Percentiles rank a stretch among this genome's conserved stretches.
phyloP scores from a whole-genome alignment of 2,797 vertebrate species.

The Leuciscus waleckii region DNA sequence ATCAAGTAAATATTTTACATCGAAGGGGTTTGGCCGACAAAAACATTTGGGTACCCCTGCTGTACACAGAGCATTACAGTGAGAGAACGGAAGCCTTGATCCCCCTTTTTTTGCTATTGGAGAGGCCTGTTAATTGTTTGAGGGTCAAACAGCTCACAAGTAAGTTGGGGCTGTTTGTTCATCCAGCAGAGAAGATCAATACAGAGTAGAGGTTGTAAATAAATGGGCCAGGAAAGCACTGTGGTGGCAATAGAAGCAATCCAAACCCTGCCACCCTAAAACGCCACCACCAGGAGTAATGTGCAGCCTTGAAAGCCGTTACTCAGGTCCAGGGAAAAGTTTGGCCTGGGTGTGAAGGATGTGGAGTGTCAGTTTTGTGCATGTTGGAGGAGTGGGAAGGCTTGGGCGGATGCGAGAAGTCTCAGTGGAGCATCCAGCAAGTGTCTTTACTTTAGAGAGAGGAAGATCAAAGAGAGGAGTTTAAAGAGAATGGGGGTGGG shows the following conservation, averaged over 20 bases:
- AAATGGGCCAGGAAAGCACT: conserved; percentile 69
- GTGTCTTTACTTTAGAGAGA: conserved; percentile 76
- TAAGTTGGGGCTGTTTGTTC: conserved; percentile 56
- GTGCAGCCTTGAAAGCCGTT: conserved; percentile 49
- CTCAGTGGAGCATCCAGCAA: conserved; percentile 73
- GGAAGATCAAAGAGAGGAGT: conserved; percentile 79
- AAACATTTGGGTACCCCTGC: background rate
- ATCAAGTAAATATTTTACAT: background rate
- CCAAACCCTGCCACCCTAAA: conserved; percentile 65
- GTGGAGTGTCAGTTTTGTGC: conserved; percentile 58
- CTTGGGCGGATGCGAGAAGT: conserved; percentile 71
- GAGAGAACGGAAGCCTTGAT: conserved; percentile 58
- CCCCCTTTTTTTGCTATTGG: conserved; percentile 61
- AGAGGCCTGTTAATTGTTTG: conserved; percentile 71
- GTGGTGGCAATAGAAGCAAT: conserved; percentile 68
- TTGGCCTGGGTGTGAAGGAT: conserved; percentile 74
- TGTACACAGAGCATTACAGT: background rate
- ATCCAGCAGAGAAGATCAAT: conserved; percentile 68
- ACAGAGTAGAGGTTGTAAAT: conserved; percentile 65
- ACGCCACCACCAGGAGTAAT: conserved; percentile 53
- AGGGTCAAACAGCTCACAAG: conserved; percentile 65
- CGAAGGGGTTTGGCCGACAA: background rate
- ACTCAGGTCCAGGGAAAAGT: conserved; percentile 56
- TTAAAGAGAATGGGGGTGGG: conserved; percentile 73
- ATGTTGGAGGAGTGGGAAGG: conserved; percentile 60